Base-by-base conservation (phyloP, 1,140 invertebrate genomes). In the Polyergus mexicanus region DNA sequence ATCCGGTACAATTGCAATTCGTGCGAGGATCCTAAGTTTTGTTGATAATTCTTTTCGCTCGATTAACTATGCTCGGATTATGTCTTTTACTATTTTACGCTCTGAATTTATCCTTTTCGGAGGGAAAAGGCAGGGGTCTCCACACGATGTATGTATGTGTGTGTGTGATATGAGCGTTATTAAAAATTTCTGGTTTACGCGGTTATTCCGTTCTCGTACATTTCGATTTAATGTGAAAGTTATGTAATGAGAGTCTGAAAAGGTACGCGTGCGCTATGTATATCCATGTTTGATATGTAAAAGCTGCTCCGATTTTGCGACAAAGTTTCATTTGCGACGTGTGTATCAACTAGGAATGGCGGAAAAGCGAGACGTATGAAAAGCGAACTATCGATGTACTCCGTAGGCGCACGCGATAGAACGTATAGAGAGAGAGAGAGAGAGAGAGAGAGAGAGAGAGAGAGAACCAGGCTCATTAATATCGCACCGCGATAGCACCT, bases 401-500 rank as follows among this genome's bases (percentile, higher is more conserved):
- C n/a, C 41, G 11, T 35, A n/a, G 51, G 65, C 6, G 74, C 86
- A 88, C 88, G 89, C 88, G 86, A 87, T 83, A 75, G 88, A 88
- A 81, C 28, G 71, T 71, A 87, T 74, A 90, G 80, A n/a, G n/a
- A n/a, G n/a, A n/a, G n/a, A n/a, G n/a, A n/a, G n/a, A n/a, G n/a
- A n/a, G n/a, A n/a, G n/a, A n/a, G n/a, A n/a, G n/a, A n/a, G n/a
- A n/a, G n/a, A n/a, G n/a, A n/a, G n/a, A n/a, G n/a, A n/a, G n/a
- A n/a, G n/a, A n/a, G n/a, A 89, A 85, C 41, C 76, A 65, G 77
- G 32, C 83, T 90, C 89, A 80, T 90, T 90, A 90, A 88, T 85
- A 87, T 90, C 86, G 68, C 83, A 63, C 58, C 69, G 83, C 76
- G 81, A 86, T 86, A 90, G 83, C 89, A 89, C 81, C 88, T 90